Percentiles rank a stretch among this genome's conserved stretches.
phyloP scores from a whole-genome alignment of 2,888 invertebrate genomes.

The Lithophane semibrunnea region DNA sequence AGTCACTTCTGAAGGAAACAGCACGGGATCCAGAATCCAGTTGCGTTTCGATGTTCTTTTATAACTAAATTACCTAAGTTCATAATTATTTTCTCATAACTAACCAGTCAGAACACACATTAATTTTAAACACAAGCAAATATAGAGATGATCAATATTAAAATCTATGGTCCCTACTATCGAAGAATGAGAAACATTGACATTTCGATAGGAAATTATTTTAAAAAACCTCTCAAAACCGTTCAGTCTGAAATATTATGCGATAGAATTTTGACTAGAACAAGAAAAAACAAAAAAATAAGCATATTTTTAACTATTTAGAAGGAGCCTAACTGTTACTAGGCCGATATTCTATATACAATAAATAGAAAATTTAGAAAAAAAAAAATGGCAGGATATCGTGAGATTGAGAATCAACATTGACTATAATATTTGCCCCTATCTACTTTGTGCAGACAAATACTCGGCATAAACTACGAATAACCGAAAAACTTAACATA shows the following conservation, averaged over 20 bases:
- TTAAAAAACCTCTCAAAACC: constrained; percentile 72
- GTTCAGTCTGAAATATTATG: constrained; percentile 77
- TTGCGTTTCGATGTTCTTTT: background rate
- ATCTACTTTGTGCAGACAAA: constrained; percentile 73
- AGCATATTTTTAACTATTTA: constrained; percentile 20
- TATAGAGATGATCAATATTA: constrained; percentile 76
- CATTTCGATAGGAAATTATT: constrained; percentile 74
- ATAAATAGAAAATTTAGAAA: constrained; percentile 48
- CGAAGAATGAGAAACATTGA: constrained; percentile 76
- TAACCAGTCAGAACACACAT: constrained; percentile 32
- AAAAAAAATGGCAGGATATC: constrained; percentile 67
- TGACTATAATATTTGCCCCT: constrained; percentile 65
- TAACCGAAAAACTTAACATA: constrained; percentile 63
- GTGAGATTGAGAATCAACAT: constrained; percentile 58
- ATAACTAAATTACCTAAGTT: background rate
- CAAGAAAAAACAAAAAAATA: constrained; percentile 46
- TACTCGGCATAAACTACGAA: constrained; percentile 61
- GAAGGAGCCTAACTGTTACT: constrained; percentile 45
- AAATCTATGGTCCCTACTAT: constrained; percentile 88
- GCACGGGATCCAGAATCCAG: no score
- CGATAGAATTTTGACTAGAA: constrained; percentile 71
- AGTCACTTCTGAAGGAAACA: no score
- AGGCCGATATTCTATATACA: constrained; percentile 59
- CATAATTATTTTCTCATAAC: background rate
- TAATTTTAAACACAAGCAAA: constrained; percentile 69